phyloP scores from a whole-genome alignment of 2,888 invertebrate genomes.

The Phragmatobia fuliginosa region DNA sequence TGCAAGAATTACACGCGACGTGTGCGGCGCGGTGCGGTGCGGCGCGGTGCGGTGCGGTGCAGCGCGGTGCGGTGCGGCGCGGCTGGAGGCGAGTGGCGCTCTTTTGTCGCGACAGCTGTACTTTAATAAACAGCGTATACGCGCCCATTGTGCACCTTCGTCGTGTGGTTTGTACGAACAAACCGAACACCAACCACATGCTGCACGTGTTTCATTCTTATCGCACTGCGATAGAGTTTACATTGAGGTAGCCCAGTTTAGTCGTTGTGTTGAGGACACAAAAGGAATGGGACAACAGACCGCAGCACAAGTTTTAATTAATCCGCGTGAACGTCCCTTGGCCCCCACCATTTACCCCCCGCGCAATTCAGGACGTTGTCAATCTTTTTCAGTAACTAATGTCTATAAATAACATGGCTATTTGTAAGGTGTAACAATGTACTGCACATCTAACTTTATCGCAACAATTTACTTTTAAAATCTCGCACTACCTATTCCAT shows the following conservation, averaged over 20 bases:
- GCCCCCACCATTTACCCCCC: conserved; percentile 2
- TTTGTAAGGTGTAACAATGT: not conserved
- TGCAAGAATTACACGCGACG: conserved; percentile 16
- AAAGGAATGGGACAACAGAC: conserved; percentile 35
- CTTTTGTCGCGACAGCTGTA: conserved; percentile 50
- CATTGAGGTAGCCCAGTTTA: not conserved
- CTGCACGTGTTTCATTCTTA: not conserved
- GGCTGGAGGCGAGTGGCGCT: conserved; percentile 19
- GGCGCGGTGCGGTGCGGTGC: no score
- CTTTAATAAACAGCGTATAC: conserved; percentile 50
- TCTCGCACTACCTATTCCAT: not conserved
- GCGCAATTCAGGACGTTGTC: conserved; percentile 5
- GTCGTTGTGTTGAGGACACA: conserved; percentile 4
- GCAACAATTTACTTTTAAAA: not conserved
- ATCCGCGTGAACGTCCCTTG: conserved; percentile 37
- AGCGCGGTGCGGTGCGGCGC: not conserved
- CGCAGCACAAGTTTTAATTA: conserved; percentile 50
- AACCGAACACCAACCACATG: not conserved
- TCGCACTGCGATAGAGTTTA: not conserved
- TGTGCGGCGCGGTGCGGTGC: not conserved
- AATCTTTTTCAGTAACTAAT: not conserved
- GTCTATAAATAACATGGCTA: not conserved
- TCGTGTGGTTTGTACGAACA: conserved; percentile 31
- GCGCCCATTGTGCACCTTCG: conserved; percentile 52
- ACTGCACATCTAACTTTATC: not conserved